phyloP scores from a whole-genome alignment of 1,140 invertebrate species.

The Pseudomyrmex sp. region DNA sequence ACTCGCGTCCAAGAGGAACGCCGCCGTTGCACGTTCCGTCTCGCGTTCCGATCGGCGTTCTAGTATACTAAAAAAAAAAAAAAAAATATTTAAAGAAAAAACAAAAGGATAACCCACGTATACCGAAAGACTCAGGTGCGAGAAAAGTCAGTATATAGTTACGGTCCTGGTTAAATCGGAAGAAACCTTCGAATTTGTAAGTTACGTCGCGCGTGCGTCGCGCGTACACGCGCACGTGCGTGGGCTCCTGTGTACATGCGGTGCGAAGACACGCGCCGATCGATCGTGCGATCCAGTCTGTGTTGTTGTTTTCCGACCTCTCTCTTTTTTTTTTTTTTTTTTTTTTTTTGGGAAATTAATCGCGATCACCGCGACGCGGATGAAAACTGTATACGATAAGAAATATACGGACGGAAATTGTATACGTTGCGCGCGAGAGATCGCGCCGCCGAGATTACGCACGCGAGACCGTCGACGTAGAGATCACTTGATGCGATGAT shows the following conservation, averaged over 20 bases:
- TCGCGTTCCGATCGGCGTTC: conserved; percentile 71
- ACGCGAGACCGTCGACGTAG: conserved; percentile 10
- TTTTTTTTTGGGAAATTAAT: conserved; percentile 32
- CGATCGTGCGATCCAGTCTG: too few species aligned
- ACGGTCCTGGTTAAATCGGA: conserved; percentile 75
- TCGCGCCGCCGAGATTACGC: conserved; percentile 47
- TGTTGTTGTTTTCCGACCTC: too few species aligned
- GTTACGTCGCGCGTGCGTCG: conserved; percentile 28
- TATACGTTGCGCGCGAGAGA: conserved; percentile 43
- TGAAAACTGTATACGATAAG: conserved; percentile 49
- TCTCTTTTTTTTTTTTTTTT: too few species aligned
- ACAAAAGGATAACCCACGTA: conserved; percentile 81
- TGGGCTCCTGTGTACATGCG: background rate
- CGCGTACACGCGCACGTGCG: conserved; percentile 44
- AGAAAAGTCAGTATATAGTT: conserved; percentile 78
- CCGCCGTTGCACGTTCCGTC: conserved; percentile 16
- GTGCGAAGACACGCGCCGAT: background rate
- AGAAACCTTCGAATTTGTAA: conserved; percentile 61
- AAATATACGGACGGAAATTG: conserved; percentile 10
- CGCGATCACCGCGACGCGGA: conserved; percentile 8
- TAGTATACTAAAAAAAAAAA: conserved; percentile 83
- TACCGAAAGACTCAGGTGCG: conserved; percentile 85
- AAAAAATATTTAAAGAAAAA: conserved; percentile 65
- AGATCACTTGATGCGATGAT: conserved; percentile 1
- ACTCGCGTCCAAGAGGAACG: conserved; percentile 5